A percentile compares a stretch with the other conserved stretches of the same genome.
Conservation (phyloP, 2,113 vertebrate species). For the Psilopogon haemacephalus region DNA sequence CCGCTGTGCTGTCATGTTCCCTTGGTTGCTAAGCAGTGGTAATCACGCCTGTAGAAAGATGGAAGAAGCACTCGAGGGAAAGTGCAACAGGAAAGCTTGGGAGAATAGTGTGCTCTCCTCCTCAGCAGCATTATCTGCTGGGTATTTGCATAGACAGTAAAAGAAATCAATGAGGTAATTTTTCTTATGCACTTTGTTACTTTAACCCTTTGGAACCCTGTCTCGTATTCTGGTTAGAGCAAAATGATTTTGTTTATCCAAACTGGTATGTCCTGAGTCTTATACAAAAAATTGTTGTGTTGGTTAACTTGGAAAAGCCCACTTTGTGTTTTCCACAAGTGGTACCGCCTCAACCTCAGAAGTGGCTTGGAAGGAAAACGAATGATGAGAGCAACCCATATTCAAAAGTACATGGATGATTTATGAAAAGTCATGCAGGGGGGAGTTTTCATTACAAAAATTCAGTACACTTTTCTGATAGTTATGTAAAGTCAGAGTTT, state of each 20-base stretch:
- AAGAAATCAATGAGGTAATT: fast-evolving
- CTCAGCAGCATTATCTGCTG: not conserved
- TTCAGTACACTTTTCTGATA: fast-evolving
- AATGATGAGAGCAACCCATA: not conserved
- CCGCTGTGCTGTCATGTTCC: not conserved
- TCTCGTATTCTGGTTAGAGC: not conserved
- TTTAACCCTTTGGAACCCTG: not conserved
- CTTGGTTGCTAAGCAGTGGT: conserved; percentile 51
- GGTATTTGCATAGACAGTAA: not conserved
- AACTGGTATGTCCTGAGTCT: not conserved
- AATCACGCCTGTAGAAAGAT: conserved; percentile 14
- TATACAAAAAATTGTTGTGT: not conserved
- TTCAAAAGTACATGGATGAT: fast-evolving
- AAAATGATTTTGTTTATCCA: not conserved
- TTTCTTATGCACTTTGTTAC: not conserved
- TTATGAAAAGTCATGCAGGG: not conserved
- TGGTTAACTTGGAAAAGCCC: fast-evolving
- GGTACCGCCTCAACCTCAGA: not conserved
- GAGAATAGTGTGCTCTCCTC: not conserved
- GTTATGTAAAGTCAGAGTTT: not conserved
- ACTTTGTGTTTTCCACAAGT: fast-evolving
- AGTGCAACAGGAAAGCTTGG: not conserved
- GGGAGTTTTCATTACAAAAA: not conserved
- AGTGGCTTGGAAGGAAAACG: not conserved
- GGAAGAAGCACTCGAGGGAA: not conserved